A percentile compares a stretch with the other conserved stretches of the same genome.
These are phyloP conservation scores for Nymphalis c-album DNA, from an alignment of 2,888 invertebrate species.

Conservation along the genomic window DNA sequence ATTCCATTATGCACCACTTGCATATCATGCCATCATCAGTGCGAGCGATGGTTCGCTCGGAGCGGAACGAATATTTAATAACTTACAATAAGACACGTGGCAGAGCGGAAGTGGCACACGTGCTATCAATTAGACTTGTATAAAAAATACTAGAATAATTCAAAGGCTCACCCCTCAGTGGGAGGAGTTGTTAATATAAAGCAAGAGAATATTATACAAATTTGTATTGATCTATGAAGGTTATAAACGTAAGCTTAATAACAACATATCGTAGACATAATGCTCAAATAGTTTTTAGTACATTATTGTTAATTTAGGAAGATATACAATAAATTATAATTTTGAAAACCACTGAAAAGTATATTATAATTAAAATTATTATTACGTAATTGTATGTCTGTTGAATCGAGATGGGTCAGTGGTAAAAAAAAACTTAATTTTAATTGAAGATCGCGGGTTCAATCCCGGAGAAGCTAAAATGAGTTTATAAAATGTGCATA, in stretches of 20 bases:
- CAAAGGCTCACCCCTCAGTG: slow-evolving; percentile 53
- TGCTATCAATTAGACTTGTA: slow-evolving; percentile 75
- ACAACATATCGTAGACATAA: neutral
- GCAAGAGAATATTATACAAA: slow-evolving; percentile 18
- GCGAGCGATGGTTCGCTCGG: slow-evolving; percentile 47
- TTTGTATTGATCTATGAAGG: slow-evolving; percentile 15
- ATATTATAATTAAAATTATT: too few relatives aligned
- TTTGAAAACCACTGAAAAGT: too few relatives aligned
- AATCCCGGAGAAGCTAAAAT: too few relatives aligned
- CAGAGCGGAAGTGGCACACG: slow-evolving; percentile 73
- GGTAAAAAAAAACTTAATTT: too few relatives aligned
- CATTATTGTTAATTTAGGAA: neutral
- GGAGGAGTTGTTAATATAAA: slow-evolving; percentile 54
- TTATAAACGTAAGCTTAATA: neutral
- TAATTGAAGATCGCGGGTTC: too few relatives aligned
- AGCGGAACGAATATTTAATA: slow-evolving; percentile 73
- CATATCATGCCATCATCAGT: slow-evolving; percentile 50
- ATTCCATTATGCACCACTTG: slow-evolving; percentile 46
- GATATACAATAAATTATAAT: too few relatives aligned
- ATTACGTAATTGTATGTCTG: too few relatives aligned
- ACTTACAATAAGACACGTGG: slow-evolving; percentile 71
- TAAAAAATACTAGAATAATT: slow-evolving; percentile 58
- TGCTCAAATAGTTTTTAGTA: neutral
- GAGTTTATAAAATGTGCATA: too few relatives aligned
- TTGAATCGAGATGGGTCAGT: too few relatives aligned